phyloP scores from a whole-genome alignment of 2,888 invertebrate species.

The Thalpophila matura region DNA sequence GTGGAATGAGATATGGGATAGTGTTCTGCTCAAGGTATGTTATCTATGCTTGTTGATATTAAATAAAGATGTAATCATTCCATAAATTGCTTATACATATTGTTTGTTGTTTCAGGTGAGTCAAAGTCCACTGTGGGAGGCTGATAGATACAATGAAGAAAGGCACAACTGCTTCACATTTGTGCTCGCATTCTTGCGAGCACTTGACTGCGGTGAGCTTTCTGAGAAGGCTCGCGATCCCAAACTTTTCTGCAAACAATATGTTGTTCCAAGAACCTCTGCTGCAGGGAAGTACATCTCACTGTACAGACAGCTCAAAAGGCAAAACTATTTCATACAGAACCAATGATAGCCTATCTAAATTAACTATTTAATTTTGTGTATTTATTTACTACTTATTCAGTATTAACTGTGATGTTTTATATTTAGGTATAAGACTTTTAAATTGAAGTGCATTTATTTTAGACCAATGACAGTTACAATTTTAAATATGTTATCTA shows the following conservation, averaged over 20 bases:
- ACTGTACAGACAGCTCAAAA: constrained; percentile 93
- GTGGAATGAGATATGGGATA: constrained; percentile 95
- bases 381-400: constrained; percentile 82
- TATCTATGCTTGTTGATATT: constrained; percentile 11
- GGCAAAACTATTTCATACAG: constrained; percentile 87
- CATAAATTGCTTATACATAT: neutral
- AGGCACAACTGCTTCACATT: constrained; percentile 96
- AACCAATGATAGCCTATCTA: constrained; percentile 80
- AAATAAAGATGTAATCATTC: constrained; percentile 2
- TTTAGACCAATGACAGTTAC: constrained; percentile 82
- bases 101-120: constrained; percentile 79
- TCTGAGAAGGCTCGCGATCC: constrained; percentile 93
- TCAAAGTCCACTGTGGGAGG: constrained; percentile 92
- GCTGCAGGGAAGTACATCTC: constrained; percentile 96
- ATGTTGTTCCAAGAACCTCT: constrained; percentile 95
- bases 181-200: constrained; percentile 94
- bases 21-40: constrained; percentile 91
- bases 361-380: constrained; percentile 67
- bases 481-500: constrained; percentile 61
- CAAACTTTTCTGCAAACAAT: constrained; percentile 94
- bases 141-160: constrained; percentile 93
- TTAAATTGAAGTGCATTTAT: constrained; percentile 87
- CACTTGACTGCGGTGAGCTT: constrained; percentile 93
- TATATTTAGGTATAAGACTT: constrained; percentile 82
- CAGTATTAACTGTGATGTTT: constrained; percentile 90